phyloP scores from a whole-genome alignment of 1,140 invertebrate genomes.

The Maniola jurtina region DNA sequence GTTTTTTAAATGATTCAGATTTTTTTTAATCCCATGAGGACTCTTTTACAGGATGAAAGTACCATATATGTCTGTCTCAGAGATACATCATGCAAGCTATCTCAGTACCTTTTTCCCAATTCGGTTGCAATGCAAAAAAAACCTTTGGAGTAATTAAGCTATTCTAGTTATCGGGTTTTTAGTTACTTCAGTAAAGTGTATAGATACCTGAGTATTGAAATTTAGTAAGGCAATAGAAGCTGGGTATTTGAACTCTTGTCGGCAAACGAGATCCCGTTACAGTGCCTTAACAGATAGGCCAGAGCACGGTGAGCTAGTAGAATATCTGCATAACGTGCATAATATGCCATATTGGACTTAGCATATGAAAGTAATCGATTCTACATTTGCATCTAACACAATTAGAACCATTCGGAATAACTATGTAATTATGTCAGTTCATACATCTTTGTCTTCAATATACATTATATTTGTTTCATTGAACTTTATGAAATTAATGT shows the following conservation, averaged over 20 bases:
- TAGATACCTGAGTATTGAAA: neutral
- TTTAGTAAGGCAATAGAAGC: slow-evolving; percentile 33
- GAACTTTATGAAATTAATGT: too few relatives aligned
- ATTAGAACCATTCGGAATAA: neutral
- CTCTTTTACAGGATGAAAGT: too few relatives aligned
- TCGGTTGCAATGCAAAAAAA: too few relatives aligned
- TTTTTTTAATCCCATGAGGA: too few relatives aligned
- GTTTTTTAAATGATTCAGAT: too few relatives aligned
- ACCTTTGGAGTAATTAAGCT: too few relatives aligned
- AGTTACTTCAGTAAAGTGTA: neutral
- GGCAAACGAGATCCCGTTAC: slow-evolving; percentile 41
- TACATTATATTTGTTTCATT: too few relatives aligned
- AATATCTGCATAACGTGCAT: slow-evolving; percentile 21
- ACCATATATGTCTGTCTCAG: too few relatives aligned
- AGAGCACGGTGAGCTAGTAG: slow-evolving; percentile 31
- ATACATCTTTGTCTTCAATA: too few relatives aligned
- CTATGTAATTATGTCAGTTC: neutral
- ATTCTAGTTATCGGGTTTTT: too few relatives aligned
- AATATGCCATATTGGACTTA: slow-evolving; percentile 13
- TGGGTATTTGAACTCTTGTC: slow-evolving; percentile 38
- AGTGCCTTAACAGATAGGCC: slow-evolving; percentile 36
- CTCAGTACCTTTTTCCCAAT: too few relatives aligned
- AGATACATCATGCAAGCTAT: too few relatives aligned
- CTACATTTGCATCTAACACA: slow-evolving; percentile 2
- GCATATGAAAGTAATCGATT: slow-evolving; percentile 1